Conservation (phyloP, 1,140 invertebrate genomes). For the Drosophila teissieri region DNA sequence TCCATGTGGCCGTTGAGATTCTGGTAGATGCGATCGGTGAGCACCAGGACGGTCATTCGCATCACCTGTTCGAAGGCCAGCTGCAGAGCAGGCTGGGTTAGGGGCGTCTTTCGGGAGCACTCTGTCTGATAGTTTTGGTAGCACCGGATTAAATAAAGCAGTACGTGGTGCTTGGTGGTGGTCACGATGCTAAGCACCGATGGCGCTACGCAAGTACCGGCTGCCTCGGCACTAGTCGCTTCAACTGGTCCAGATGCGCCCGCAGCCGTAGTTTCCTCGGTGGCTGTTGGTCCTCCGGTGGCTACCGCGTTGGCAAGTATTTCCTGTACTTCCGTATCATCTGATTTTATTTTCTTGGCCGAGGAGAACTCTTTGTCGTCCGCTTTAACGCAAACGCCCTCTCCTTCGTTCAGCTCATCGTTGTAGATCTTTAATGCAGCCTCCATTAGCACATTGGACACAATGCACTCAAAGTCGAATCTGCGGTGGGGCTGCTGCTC, state of each 20-base stretch:
- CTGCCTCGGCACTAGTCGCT: constrained; percentile 18
- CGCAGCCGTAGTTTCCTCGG: constrained; percentile 32
- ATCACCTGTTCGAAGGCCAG: constrained; percentile 56
- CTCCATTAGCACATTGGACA: constrained; percentile 88
- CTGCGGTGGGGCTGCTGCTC: constrained; percentile 69
- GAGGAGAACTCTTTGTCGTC: constrained; percentile 76
- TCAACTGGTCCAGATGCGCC: constrained; percentile 1
- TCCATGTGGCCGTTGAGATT: constrained; percentile 60
- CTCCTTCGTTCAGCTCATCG: constrained; percentile 77
- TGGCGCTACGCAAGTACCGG: constrained; percentile 40
- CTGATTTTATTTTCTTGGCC: constrained; percentile 82
- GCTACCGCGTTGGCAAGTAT: constrained; percentile 73
- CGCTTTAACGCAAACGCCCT: neutral
- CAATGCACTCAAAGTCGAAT: constrained; percentile 85
- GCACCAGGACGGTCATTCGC: constrained; percentile 60
- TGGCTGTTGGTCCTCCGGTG: neutral
- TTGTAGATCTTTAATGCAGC: constrained; percentile 86
- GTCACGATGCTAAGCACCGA: constrained; percentile 52
- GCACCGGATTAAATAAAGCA: constrained; percentile 69
- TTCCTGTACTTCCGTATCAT: constrained; percentile 79
- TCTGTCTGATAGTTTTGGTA: constrained; percentile 77
- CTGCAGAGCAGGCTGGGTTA: constrained; percentile 23
- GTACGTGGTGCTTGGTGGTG: constrained; percentile 70
- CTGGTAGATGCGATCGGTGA: constrained; percentile 74
- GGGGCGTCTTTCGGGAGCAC: constrained; percentile 3